These are phyloP conservation scores for Agonopterix alstromeriana DNA, from an alignment of 2,888 invertebrate genomes.

Conservation along the genomic window DNA sequence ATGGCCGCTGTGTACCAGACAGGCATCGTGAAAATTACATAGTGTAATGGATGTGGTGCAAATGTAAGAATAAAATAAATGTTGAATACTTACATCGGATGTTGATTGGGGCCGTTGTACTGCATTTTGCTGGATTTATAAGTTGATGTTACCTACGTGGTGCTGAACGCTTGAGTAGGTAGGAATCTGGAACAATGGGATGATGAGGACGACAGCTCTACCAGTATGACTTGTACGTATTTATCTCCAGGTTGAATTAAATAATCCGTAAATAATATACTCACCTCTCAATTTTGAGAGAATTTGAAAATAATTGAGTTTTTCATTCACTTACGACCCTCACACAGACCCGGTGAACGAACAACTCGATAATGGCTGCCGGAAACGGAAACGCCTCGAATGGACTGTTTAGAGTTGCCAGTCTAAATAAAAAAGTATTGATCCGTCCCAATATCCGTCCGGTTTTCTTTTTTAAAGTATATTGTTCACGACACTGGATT, in stretches of 20 bases:
- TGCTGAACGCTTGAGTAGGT: constrained; percentile 52
- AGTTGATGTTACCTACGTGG: constrained; percentile 42
- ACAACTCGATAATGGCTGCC: constrained; percentile 78
- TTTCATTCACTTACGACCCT: constrained; percentile 57
- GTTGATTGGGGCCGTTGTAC: constrained; percentile 73
- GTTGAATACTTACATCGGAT: constrained; percentile 59
- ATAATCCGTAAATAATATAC: constrained; percentile 15
- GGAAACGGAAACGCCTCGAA: constrained; percentile 10
- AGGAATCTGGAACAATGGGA: constrained; percentile 49
- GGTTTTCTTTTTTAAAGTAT: too few species aligned
- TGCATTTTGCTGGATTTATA: constrained; percentile 52
- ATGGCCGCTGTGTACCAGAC: constrained; percentile 55
- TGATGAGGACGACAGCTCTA: constrained; percentile 3
- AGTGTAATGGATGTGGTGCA: background rate
- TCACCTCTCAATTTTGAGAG: constrained; percentile 72
- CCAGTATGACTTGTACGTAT: background rate
- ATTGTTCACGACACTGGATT: too few species aligned
- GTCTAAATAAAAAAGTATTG: constrained; percentile 12
- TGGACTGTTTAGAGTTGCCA: background rate
- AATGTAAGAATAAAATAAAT: constrained; percentile 4
- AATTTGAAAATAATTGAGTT: constrained; percentile 50
- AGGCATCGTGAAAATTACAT: constrained; percentile 1
- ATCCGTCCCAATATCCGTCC: too few species aligned
- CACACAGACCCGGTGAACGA: constrained; percentile 77
- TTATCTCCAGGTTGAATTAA: background rate